Evolutionary conservation across 2,888 invertebrate species (phyloP), one percentile per base, ranked within the genome.

Genomic region (Thyatira batis): DNA sequence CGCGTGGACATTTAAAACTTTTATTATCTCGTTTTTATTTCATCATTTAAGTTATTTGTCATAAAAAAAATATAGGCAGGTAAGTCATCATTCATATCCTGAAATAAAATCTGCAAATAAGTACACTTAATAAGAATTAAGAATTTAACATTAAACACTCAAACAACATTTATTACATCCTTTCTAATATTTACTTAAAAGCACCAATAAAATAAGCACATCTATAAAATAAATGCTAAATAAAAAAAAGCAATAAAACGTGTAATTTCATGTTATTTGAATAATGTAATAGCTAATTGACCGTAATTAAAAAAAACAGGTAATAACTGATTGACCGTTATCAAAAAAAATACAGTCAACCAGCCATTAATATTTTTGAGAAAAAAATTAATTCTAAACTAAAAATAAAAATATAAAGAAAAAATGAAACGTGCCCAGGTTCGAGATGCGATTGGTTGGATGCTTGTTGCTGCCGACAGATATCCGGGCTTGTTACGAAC

Each of bases 401-500:
- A 85, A 88, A 90, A 84, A 82, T 84, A 89, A 86, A 89, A 89
- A 85, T 84, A 85, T 85, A 89, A 84, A 84, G 80, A 85, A 90
- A 89, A 89, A 91, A 94, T 92, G 93, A 92, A 94, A 95, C 96
- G 95, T 96, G 96, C 97, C 97, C 97, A 94, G 97, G 96, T 95
- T 97, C 97, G 94, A 97, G 95, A 94, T 95, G 95, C 94, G 95
- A 94, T 89, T 92, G 92, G 89, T 92, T 92, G 88, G 93, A 93
- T 93, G 93, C 94, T 94, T 93, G 93, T 93, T 96, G 96, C 94
- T 96, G 95, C 87, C 93, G 95, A 95, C 97, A 97, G 93, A 97
- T 95, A 94, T 97, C 97, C 95, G 96, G 96, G 93, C 96, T 95
- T 92, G 94, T 89, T 93, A 97, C 97, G 95, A 97, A 96, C 97